phyloP scores from a whole-genome alignment of 2,797 vertebrate species.

The Euthynnus affinis region DNA sequence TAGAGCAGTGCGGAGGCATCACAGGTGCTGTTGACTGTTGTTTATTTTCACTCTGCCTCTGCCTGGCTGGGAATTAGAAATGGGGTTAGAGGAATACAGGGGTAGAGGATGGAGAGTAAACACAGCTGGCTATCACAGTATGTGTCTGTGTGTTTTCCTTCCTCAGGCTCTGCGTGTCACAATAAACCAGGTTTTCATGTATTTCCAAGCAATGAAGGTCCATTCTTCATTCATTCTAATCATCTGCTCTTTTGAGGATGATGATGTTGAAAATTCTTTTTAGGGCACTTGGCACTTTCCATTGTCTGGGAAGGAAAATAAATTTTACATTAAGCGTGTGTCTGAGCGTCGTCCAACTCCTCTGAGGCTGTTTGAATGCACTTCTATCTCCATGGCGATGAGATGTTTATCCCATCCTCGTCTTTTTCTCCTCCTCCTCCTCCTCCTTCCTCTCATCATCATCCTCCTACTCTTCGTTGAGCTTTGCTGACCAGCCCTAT shows the following conservation, averaged over 20 bases:
- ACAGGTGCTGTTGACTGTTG: slow-evolving; percentile 64
- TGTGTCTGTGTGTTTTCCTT: slow-evolving; percentile 52
- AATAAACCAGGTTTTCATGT: slow-evolving; percentile 27
- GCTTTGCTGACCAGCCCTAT: slow-evolving; percentile 50
- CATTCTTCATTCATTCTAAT: background rate
- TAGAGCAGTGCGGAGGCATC: slow-evolving; percentile 37
- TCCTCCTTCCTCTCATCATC: slow-evolving; percentile 41
- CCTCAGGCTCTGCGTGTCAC: slow-evolving; percentile 37
- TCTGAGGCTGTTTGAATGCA: slow-evolving; percentile 51
- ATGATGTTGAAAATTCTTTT: slow-evolving; percentile 21
- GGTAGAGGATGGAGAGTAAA: slow-evolving; percentile 70
- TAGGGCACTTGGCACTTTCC: slow-evolving; percentile 10
- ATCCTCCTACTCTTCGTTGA: slow-evolving; percentile 40
- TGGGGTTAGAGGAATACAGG: slow-evolving; percentile 58
- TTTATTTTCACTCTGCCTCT: slow-evolving; percentile 69
- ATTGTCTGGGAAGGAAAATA: slow-evolving; percentile 36
- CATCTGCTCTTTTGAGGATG: slow-evolving; percentile 31
- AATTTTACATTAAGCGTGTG: slow-evolving; percentile 24
- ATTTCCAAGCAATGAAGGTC: slow-evolving; percentile 32
- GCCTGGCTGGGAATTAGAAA: slow-evolving; percentile 69
- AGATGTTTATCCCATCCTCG: slow-evolving; percentile 58
- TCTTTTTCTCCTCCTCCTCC: slow-evolving; percentile 34
- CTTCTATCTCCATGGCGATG: slow-evolving; percentile 62
- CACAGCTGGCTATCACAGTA: slow-evolving; percentile 72
- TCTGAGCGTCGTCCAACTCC: slow-evolving; percentile 22